phyloP scores from a whole-genome alignment of 2,797 vertebrate species.

The Oreonectes daqikongensis region DNA sequence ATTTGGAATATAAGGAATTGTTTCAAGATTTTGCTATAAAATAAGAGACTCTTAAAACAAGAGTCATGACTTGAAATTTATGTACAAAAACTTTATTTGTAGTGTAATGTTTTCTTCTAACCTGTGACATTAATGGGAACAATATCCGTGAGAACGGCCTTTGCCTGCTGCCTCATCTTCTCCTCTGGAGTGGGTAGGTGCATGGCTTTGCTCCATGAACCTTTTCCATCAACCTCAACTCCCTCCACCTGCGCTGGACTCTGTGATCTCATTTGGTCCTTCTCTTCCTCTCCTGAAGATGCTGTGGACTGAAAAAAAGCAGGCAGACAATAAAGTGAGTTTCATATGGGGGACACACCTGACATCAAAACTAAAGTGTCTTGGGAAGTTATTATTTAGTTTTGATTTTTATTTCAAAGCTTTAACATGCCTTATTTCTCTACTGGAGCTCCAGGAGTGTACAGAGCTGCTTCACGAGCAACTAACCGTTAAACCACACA shows the following conservation, averaged over 20 bases:
- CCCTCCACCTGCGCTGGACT: constrained; percentile 69
- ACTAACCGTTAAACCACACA: constrained; percentile 42
- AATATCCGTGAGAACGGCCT: constrained; percentile 89
- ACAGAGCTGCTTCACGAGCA: constrained; percentile 59
- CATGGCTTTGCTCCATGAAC: constrained; percentile 71
- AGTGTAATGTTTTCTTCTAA: constrained; percentile 63
- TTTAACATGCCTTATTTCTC: constrained; percentile 1
- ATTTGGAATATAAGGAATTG: too few relatives aligned
- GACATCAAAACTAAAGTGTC: too few relatives aligned
- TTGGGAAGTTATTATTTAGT: background rate
- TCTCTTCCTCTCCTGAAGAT: constrained; percentile 75
- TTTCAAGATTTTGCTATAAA: too few relatives aligned
- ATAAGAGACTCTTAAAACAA: too few relatives aligned
- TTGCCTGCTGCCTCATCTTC: constrained; percentile 91
- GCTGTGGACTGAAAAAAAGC: constrained; percentile 71
- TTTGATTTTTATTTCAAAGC: background rate
- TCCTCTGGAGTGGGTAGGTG: constrained; percentile 84
- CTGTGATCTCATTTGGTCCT: constrained; percentile 82
- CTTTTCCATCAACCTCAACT: constrained; percentile 68
- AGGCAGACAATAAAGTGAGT: constrained; percentile 25
- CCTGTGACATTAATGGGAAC: constrained; percentile 93
- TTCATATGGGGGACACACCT: background rate
- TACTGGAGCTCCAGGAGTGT: constrained; percentile 58
- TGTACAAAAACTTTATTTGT: background rate
- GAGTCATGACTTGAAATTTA: too few relatives aligned